A percentile compares a stretch with the other conserved stretches of the same genome.
These are phyloP conservation scores for Tachuris rubrigastra DNA, from an alignment of 2,113 vertebrate genomes.

Conservation along the genomic window DNA sequence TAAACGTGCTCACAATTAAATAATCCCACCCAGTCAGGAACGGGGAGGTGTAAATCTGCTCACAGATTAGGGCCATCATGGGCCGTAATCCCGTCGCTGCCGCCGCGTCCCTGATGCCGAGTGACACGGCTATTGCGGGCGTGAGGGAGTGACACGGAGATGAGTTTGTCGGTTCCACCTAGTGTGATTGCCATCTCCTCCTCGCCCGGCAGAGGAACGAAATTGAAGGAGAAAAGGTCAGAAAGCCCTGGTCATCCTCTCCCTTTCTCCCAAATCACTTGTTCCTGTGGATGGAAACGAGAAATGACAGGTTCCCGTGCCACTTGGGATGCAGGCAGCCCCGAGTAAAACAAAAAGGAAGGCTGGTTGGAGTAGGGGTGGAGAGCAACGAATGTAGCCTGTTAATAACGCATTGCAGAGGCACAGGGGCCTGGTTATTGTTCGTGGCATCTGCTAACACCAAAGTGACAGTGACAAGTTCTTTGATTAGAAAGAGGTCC, in stretches of 20 bases:
- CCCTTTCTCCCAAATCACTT: conserved; percentile 75
- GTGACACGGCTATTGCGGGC: conserved; percentile 76
- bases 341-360: conserved; percentile 45
- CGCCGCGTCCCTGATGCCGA: conserved; percentile 51
- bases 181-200: conserved; percentile 78
- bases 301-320: conserved; percentile 72
- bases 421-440: neutral
- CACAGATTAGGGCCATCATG: neutral
- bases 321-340: conserved; percentile 63
- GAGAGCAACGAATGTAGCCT: neutral
- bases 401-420: neutral
- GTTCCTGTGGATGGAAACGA: conserved; percentile 75
- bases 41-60: neutral
- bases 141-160: conserved; percentile 66
- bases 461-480: conserved; percentile 38
- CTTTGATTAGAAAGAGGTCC: conserved; percentile 23
- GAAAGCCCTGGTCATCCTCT: conserved; percentile 78
- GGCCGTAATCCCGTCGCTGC: neutral
- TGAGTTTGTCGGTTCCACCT: conserved; percentile 80
- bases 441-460: conserved; percentile 9
- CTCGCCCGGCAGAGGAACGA: conserved; percentile 64
- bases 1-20: rapidly evolving
- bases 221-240: conserved; percentile 90
- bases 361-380: conserved; percentile 26
- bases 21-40: rapidly evolving